Evolutionary conservation across 1,140 invertebrate genomes (phyloP), one percentile per base, ranked within the genome.

Genomic region (Sweltsa coloradensis): DNA sequence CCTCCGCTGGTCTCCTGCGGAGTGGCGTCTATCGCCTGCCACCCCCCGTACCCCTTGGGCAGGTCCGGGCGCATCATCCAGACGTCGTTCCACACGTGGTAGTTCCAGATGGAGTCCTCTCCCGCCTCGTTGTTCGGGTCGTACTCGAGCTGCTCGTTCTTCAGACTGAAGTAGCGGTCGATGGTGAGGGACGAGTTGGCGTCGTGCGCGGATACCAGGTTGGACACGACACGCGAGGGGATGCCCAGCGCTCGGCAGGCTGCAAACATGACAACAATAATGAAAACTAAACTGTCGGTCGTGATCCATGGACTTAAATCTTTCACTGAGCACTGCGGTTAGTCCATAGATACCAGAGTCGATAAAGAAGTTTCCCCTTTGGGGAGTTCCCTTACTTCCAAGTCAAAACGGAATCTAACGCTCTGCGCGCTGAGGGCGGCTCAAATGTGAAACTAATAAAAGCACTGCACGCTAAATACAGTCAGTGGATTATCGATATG

Each of bases 31-130:
- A 82, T 72, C 0, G 76, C 79, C 65, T 84, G 81, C 81, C 81
- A 84, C 2, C 82, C 82, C 24, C 79, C 80, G 59, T 80, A 79
- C 27, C 77, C 72, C 53, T 63, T 61, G 16, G 81, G 80, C 14
- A 85, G 62, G 60, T 85, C 82, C 23, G 76, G 76, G 45, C 82
- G 62, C 9, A 72, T 70, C 73, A 84, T 82, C 80, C 81, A 85
- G 13, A 78, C 79, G 45, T 86, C 83, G 55, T 81, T 83, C 84
- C 83, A 86, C 0, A 84, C 81, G 55, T 86, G 83, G 60, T 82
- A 87, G 61, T 86, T 85, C 83, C 77, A 80, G 56, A 79, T 73
- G 41, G 76, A 79, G 55, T 77, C 75, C 41, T 69, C 68, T n/a
- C 60, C 67, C 2, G 55, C 51, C 11, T 65, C 63, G 55, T 76